Conservation (phyloP, 1,140 invertebrate species). For the Plodia interpunctella region DNA sequence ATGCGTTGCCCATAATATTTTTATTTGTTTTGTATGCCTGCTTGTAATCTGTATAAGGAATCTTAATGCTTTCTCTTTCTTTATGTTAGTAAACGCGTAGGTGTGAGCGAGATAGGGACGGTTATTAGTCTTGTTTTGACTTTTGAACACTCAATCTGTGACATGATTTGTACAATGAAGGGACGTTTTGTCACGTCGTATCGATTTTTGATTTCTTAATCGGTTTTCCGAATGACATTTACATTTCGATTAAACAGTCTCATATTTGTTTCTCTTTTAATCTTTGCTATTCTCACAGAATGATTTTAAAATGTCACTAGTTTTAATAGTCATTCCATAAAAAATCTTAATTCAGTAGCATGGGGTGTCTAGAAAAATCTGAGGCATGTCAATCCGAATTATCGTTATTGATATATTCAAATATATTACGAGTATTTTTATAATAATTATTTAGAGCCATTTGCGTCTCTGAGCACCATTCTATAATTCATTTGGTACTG, state of each 20-base stretch:
- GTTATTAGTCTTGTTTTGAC: slow-evolving; percentile 37
- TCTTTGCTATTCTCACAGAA: not conserved
- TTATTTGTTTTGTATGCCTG: slow-evolving; percentile 61
- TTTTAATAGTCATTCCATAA: not conserved
- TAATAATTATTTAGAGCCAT: too few species aligned
- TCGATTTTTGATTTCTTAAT: slow-evolving; percentile 49
- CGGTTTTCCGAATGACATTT: slow-evolving; percentile 46
- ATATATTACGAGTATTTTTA: too few species aligned
- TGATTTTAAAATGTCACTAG: not conserved
- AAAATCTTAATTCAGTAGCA: not conserved
- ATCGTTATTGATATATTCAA: too few species aligned
- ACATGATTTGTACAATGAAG: slow-evolving; percentile 28
- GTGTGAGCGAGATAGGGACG: slow-evolving; percentile 30
- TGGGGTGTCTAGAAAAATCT: too few species aligned
- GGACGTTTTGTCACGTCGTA: slow-evolving; percentile 43
- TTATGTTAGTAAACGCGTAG: not conserved
- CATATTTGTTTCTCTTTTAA: slow-evolving; percentile 19
- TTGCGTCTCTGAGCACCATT: too few species aligned
- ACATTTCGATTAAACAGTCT: slow-evolving; percentile 20
- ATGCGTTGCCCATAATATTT: slow-evolving; percentile 62
- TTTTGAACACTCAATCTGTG: slow-evolving; percentile 53
- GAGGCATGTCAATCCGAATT: too few species aligned
- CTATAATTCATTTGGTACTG: too few species aligned
- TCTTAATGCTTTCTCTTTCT: slow-evolving; percentile 44
- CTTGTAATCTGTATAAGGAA: slow-evolving; percentile 39